Evolutionary conservation across 2,888 invertebrate genomes (phyloP), one percentile per base, ranked within the genome.

Genomic region (Belgica antarctica): DNA sequence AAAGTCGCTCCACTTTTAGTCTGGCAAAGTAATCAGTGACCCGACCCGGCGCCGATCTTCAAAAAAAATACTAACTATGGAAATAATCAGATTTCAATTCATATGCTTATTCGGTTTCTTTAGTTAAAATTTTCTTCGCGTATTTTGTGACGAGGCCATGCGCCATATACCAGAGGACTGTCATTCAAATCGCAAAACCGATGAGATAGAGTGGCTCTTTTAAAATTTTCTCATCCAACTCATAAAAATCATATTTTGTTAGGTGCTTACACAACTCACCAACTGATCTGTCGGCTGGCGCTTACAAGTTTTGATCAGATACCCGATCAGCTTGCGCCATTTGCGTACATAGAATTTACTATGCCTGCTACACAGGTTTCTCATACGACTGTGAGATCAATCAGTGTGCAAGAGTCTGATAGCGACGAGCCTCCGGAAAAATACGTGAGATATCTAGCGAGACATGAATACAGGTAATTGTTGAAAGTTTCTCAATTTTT

Each of bases 191-290:
- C n/a, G n/a, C n/a, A n/a, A n/a, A n/a, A n/a, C n/a, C n/a, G n/a
- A n/a, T n/a, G n/a, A n/a, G n/a, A n/a, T n/a, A n/a, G n/a, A n/a
- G n/a, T n/a, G n/a, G n/a, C n/a, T n/a, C n/a, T n/a, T n/a, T n/a
- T n/a, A n/a, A n/a, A n/a, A n/a, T n/a, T n/a, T n/a, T n/a, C n/a
- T n/a, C n/a, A n/a, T 25, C 41, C 34, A 59, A 17, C 3, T 52
- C 12, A 27, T 31, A 8, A 19, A 59, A n/a, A 25, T 52, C 31
- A 3, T 41, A 15, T 68, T 0, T 2, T 72, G 76, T 70, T 76
- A 96, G 96, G 96, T 70, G 98, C 99, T 22, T 99, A 99, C 82
- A 98, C 98, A 72, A 95, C 93, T 19, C 98, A 99, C 83, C 89
- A 96, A 79, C 87, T 99, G 82, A 91, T 93, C 73, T 94, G 96